Base-by-base conservation (phyloP, 2,797 vertebrate genomes). In the Eulemur albifrons region DNA sequence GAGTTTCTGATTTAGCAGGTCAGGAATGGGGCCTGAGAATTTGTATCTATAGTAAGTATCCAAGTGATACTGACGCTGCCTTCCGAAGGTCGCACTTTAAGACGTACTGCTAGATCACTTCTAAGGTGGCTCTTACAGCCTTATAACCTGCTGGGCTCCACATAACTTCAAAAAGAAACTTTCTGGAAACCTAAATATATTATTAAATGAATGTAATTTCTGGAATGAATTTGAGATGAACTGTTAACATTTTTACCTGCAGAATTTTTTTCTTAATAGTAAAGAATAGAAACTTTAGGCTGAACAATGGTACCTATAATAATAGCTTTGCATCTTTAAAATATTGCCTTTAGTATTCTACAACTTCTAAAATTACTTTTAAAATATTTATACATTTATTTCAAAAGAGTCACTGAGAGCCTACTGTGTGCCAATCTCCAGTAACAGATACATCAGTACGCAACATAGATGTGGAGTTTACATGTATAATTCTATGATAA, bases 191-290 rank as follows among this genome's bases (percentile, higher is more conserved):
- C 40, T 59, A 80, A 59, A 67, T 73, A 30, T 79, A 50, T 35
- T 77, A 50, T 81, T 85, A 65, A 70, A 77, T 57, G 30, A 91
- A 69, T 92, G 2, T 30, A n/a, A 65, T 95, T 59, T 92, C 67
- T 92, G 52, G 88, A 81, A 45, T 20, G 67, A 69, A 48, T 43
- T 75, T 70, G 57, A 88, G 35, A 43, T 77, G 7, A 63, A 2
- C 59, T 84, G 27, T 35, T 35, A 40, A 18, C 48, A 73, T 32
- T 80, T n/a, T 50, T 15, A 63, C 15, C 23, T 48, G 45, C 32
- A 91, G 27, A 79, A 70, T 13, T 76, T 35, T 48, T 81, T 50
- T 72, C 63, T 70, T 23, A 52, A 10, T 43, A 70, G 32, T 38
- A 7, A 38, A 25, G 70, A 65, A 45, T 90, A 18, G 4, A 81